These are phyloP conservation scores for Bemisia tabaci DNA, from an alignment of 1,140 invertebrate species.

Conservation along the genomic window DNA sequence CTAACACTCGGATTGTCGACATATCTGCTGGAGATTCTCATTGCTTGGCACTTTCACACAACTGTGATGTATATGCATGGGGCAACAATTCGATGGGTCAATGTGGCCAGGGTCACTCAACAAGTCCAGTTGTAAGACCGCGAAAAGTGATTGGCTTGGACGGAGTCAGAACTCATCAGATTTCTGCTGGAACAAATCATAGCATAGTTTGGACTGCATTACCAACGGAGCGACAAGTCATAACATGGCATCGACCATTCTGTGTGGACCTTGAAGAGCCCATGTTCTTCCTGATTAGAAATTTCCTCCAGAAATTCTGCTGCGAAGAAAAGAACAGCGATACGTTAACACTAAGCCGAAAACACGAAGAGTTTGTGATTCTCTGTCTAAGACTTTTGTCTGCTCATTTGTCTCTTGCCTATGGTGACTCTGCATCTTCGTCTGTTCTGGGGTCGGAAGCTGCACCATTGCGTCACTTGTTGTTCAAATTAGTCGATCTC, in stretches of 20 bases:
- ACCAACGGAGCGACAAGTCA: conserved; percentile 39
- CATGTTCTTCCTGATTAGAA: conserved; percentile 41
- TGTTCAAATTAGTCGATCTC: conserved; percentile 48
- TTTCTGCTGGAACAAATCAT: conserved; percentile 53
- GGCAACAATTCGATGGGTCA: conserved; percentile 57
- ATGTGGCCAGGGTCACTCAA: conserved; percentile 51
- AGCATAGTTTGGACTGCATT: conserved; percentile 52
- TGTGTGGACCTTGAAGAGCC: conserved; percentile 47
- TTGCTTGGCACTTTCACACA: conserved; percentile 43
- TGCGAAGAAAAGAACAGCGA: background rate
- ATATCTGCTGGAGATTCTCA: conserved; percentile 43
- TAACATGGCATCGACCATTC: conserved; percentile 42
- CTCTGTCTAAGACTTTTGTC: conserved; percentile 42
- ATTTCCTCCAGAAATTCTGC: conserved; percentile 43
- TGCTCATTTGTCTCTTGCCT: conserved; percentile 43
- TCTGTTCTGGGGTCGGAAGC: conserved; percentile 38
- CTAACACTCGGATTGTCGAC: conserved; percentile 30
- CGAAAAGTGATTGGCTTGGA: conserved; percentile 45
- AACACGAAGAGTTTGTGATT: conserved; percentile 41
- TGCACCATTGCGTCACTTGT: conserved; percentile 37
- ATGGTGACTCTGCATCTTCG: conserved; percentile 34
- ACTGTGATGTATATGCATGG: conserved; percentile 45
- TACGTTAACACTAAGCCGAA: conserved; percentile 6
- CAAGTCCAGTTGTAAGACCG: conserved; percentile 44
- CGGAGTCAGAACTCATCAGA: conserved; percentile 42